Base-by-base conservation (phyloP, 1,140 invertebrate species). In the Hyposmocoma kahamanoa region DNA sequence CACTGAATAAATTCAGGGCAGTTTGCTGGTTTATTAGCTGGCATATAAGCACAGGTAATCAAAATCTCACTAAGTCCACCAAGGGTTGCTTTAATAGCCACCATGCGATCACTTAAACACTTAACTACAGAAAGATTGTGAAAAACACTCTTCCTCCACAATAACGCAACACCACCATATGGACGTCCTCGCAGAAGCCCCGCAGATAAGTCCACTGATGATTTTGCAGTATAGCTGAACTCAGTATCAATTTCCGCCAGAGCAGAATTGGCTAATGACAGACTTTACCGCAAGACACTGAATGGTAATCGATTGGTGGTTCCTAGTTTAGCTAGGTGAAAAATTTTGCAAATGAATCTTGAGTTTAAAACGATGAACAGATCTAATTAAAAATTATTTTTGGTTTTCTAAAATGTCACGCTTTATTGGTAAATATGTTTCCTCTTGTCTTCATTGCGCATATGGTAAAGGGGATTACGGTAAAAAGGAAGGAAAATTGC, bases 401-500 rank as follows among this genome's bases (percentile, higher is more conserved):
- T 41, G 38, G 38, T 41, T 41, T n/a, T 20, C 38, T 1, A 41
- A 41, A 13, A 41, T 41, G 38, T 21, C 38, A 1, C 38, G 38
- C 11, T 41, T 41, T 11, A 41, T 41, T 2, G 22, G 22, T 11
- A 41, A 41, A 13, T 41, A 41, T 22, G 13, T 41, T 5, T 1
- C 10, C 19, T 20, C 19, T 6, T 41, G 38, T 41, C 22, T 41
- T 10, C 19, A 41, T n/a, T 41, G 38, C 15, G 38, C 38, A 20
- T 41, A 41, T 15, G 38, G 38, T 1, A 41, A 41, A 20, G 15
- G 38, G 3, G 38, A 20, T 22, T 8, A 41, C 22, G 56, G 56
- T 0, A 70, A 65, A 38, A 48, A 56, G 43, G 46, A 61, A 38
- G 62, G 63, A 0, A 53, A 52, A 18, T 38, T 69, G 4, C 47